Percentiles rank a stretch among this genome's conserved stretches.
phyloP scores from a whole-genome alignment of 2,888 invertebrate species.

The Epicampocera succincta region DNA sequence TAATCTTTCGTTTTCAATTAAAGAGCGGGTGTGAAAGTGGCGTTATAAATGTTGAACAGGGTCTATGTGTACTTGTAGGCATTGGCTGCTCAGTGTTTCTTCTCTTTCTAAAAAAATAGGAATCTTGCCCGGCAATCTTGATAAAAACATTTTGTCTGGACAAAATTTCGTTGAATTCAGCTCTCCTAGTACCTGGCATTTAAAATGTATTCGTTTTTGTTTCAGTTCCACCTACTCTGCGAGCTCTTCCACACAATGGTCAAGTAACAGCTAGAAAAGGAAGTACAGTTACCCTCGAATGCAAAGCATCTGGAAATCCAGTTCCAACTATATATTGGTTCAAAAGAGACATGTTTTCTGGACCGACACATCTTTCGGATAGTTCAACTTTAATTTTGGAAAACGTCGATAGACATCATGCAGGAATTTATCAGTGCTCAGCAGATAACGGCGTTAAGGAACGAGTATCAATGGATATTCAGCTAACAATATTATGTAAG shows the following conservation, averaged over 20 bases:
- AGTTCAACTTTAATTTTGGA: slow-evolving; percentile 83
- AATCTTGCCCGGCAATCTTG: too few relatives aligned
- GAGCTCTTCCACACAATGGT: slow-evolving; percentile 85
- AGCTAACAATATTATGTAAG: slow-evolving; percentile 83
- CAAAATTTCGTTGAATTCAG: too few relatives aligned
- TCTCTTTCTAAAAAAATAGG: too few relatives aligned
- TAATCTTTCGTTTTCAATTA: too few relatives aligned
- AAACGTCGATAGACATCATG: slow-evolving; percentile 83
- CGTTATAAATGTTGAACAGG: too few relatives aligned
- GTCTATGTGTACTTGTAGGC: too few relatives aligned
- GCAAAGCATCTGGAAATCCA: slow-evolving; percentile 88
- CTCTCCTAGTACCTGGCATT: too few relatives aligned
- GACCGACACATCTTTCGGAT: slow-evolving; percentile 82
- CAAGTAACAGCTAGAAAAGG: slow-evolving; percentile 87
- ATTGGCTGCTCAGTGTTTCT: too few relatives aligned
- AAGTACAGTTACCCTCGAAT: slow-evolving; percentile 87
- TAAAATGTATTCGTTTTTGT: neutral
- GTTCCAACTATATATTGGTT: slow-evolving; percentile 88
- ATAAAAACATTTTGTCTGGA: too few relatives aligned
- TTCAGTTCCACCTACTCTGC: slow-evolving; percentile 86
- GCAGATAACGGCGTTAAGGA: slow-evolving; percentile 83
- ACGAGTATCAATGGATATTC: slow-evolving; percentile 83
- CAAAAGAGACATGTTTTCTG: slow-evolving; percentile 83
- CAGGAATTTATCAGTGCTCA: slow-evolving; percentile 83
- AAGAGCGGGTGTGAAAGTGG: too few relatives aligned